phyloP scores from a whole-genome alignment of 2,797 vertebrate species.

The Euphonia xanthogaster region DNA sequence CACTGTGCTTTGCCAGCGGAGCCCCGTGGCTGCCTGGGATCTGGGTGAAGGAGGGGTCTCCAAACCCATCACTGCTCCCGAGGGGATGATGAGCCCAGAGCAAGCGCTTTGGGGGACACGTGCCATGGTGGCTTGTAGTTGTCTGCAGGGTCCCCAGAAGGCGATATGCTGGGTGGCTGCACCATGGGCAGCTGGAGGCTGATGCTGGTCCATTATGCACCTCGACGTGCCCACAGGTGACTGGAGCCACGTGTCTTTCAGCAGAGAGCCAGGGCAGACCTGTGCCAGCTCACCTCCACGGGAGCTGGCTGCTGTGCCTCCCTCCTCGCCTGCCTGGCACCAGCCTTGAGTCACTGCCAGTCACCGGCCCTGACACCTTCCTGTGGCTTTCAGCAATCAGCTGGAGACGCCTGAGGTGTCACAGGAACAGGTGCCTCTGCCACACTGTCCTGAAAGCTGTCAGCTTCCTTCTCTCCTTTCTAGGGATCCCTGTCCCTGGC shows the following conservation, averaged over 20 bases:
- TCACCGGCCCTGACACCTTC: not conserved
- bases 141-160: not conserved
- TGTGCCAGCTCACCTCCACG: not conserved
- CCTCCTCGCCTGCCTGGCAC: not conserved
- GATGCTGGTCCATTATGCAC: not conserved
- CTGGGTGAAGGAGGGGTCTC: not conserved
- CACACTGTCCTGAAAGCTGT: not conserved
- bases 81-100: not conserved
- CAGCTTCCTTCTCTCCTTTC: not conserved
- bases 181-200: rapidly evolving
- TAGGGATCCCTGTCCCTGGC: not conserved
- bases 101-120: rapidly evolving
- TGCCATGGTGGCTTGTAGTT: not conserved
- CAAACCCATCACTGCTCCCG: rapidly evolving
- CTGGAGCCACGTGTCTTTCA: not conserved
- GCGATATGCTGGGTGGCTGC: not conserved
- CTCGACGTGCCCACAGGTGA: rapidly evolving
- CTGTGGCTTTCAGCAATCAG: rapidly evolving
- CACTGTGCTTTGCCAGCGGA: rapidly evolving
- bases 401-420: not conserved
- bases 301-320: not conserved
- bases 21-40: rapidly evolving
- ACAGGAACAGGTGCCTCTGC: not conserved
- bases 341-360: not conserved
- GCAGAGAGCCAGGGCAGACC: not conserved